Conservation (phyloP, 2,113 vertebrate species). For the Piprites chloris region DNA sequence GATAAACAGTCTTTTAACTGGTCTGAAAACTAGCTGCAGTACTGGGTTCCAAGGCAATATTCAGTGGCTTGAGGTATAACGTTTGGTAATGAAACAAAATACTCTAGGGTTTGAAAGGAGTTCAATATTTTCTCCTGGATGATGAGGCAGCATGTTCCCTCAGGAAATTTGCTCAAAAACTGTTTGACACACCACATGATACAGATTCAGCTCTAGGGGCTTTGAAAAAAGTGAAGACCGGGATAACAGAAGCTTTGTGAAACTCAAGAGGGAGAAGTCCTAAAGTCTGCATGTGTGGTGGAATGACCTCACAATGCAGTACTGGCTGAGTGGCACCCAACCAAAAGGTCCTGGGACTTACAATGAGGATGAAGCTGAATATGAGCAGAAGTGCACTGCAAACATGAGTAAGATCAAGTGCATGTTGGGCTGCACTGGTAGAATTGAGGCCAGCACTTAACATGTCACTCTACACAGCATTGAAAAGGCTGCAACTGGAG, state of each 20-base stretch:
- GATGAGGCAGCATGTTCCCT: neutral
- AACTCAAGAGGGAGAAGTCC: neutral
- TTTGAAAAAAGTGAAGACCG: neutral
- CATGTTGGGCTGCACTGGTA: neutral
- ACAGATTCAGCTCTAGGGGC: neutral
- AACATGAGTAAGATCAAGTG: neutral
- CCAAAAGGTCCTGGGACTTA: neutral
- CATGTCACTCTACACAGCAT: neutral
- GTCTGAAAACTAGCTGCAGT: neutral
- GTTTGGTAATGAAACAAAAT: neutral
- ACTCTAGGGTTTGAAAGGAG: neutral
- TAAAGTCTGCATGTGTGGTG: neutral
- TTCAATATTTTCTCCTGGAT: neutral
- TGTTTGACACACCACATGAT: neutral
- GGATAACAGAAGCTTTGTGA: neutral
- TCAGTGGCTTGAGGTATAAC: neutral
- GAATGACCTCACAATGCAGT: neutral
- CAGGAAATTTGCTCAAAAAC: neutral
- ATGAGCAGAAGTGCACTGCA: neutral
- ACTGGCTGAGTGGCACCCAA: neutral
- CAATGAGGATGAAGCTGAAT: neutral
- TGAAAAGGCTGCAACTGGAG: neutral
- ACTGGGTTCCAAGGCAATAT: neutral
- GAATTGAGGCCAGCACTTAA: neutral
- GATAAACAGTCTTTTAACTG: neutral